Conservation (phyloP, 2,888 invertebrate genomes). For the Drosophila vallismaia region DNA sequence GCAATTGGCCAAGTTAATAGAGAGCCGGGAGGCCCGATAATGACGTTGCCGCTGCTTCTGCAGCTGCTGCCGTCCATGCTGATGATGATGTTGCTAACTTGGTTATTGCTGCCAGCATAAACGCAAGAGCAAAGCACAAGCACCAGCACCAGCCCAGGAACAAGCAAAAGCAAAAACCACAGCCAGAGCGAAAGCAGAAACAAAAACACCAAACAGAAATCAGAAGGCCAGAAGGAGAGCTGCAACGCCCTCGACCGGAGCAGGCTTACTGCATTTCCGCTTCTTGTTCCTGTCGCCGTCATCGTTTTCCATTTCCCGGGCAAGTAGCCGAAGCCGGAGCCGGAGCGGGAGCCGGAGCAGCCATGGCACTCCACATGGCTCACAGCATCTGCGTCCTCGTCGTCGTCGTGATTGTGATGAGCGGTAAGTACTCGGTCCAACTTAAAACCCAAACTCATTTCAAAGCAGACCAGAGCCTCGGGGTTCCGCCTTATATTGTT, state of each 20-base stretch:
- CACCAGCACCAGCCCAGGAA: conserved; percentile 2
- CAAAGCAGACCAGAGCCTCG: conserved; percentile 10
- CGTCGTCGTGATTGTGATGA: conserved; percentile 74
- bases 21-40: conserved; percentile 61
- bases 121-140: conserved; percentile 20
- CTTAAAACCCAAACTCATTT: background rate
- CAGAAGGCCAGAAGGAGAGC: conserved; percentile 15
- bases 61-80: conserved; percentile 48
- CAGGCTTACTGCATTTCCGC: conserved; percentile 73
- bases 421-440: conserved; percentile 72
- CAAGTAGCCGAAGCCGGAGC: conserved; percentile 5
- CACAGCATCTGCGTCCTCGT: conserved; percentile 69
- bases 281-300: conserved; percentile 65
- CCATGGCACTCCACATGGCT: conserved; percentile 60
- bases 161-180: conserved; percentile 18
- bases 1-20: conserved; percentile 81
- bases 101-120: conserved; percentile 72
- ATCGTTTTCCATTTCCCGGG: conserved; percentile 27
- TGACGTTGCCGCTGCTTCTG: conserved; percentile 66
- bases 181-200: background rate
- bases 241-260: conserved; percentile 25
- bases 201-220: conserved; percentile 18
- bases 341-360: conserved; percentile 4
- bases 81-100: conserved; percentile 76
- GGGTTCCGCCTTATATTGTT: conserved; percentile 62